phyloP scores from a whole-genome alignment of 2,113 vertebrate species.

The Cyrtonyx montezumae region DNA sequence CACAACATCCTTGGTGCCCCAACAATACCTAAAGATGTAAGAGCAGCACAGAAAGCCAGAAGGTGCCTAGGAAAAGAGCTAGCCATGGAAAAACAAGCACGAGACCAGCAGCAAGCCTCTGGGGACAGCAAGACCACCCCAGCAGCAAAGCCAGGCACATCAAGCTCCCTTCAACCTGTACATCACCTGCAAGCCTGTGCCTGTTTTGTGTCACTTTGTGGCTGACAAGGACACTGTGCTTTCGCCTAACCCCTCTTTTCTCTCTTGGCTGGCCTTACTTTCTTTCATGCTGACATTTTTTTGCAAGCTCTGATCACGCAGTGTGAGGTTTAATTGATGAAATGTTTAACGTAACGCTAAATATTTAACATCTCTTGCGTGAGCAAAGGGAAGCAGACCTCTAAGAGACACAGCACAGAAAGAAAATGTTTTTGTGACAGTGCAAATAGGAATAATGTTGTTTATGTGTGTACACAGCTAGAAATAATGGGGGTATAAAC shows the following conservation, averaged over 20 bases:
- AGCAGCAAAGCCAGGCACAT: too few relatives aligned
- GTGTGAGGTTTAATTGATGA: neutral
- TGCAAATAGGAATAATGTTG: neutral
- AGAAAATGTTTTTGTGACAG: neutral
- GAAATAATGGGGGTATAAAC: neutral
- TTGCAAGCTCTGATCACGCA: neutral
- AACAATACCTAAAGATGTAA: neutral
- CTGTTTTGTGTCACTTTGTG: neutral
- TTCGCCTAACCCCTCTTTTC: neutral
- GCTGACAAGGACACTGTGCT: neutral
- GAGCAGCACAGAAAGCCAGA: neutral
- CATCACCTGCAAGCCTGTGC: neutral
- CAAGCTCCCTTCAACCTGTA: neutral
- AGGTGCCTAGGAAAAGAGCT: neutral
- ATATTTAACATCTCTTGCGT: neutral
- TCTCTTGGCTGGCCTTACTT: neutral
- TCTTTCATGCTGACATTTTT: neutral
- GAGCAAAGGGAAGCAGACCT: constrained; percentile 33
- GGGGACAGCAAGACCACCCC: neutral
- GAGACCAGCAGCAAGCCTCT: neutral
- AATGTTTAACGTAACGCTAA: neutral
- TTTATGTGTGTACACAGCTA: neutral
- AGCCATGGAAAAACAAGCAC: neutral
- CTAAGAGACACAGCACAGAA: neutral
- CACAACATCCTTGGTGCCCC: neutral